Base-by-base conservation (phyloP, 2,113 vertebrate genomes). In the Triplophysa tibetana region DNA sequence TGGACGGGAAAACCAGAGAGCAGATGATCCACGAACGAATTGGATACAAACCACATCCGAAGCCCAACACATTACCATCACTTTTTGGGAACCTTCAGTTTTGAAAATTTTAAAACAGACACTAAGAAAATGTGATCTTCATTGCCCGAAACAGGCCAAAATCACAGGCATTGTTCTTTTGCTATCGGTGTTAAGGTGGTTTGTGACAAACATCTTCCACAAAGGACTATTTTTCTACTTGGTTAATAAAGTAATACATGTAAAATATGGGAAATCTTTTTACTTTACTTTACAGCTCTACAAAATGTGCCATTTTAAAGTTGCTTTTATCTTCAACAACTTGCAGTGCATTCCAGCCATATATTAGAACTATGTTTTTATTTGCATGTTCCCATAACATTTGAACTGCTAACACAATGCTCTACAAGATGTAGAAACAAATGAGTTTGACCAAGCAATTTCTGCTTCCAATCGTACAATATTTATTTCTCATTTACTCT, bases 41-140 rank as follows among this genome's bases (percentile, higher is more conserved):
- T 23, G 97, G 97, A 45, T 99, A 96, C 90, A 98, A 98, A 75
- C 95, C 97, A 0, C 95, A 97, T 86, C 95, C 96, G 62, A 97
- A 98, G 85, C 93, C 95, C 0, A 94, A 92, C 65, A 95, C 93
- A 12, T 93, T 96, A 78, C 92, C 95, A 0, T 94, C 96, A 0
- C 92, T 97, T 24, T 98, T 98, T 86, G 96, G 96, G 75, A 96
- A 93, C 87, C 94, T 99, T 86, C 96, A 93, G 83, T 94, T 94
- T 83, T 94, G 79, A 87, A 45, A 33, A 77, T 23, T 1, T 19
- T 58, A 61, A 10, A 68, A 50, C 24, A 24, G 12, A 58, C 54
- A 58, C 9, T 2, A 3, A 16, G 54, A 38, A 58, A 8, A 38
- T 68, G 23, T 41, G 54, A 12, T 9, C 56, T 21, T 1, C 54